These are phyloP conservation scores for Oligia latruncula DNA, from an alignment of 2,888 invertebrate species.

Conservation along the genomic window DNA sequence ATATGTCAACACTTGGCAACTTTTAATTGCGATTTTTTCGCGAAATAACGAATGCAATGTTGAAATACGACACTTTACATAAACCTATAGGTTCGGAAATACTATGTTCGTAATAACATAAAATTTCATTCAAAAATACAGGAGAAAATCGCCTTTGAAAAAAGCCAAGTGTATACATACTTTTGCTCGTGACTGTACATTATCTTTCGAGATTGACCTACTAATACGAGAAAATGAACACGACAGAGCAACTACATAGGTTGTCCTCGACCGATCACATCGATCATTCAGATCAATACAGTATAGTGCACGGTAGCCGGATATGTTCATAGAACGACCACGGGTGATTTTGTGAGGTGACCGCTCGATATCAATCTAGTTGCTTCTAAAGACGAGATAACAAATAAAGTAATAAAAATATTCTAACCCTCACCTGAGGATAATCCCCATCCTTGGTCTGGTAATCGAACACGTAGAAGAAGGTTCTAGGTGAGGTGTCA, in stretches of 20 bases:
- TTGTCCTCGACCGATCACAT: background rate
- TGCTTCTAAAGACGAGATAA: background rate
- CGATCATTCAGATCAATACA: background rate
- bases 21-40: no score
- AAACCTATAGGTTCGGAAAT: no score
- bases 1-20: no score
- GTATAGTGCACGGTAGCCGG: no score
- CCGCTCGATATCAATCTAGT: background rate
- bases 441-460: slow-evolving; percentile 97
- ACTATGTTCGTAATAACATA: no score
- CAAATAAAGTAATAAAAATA: slow-evolving; percentile 38
- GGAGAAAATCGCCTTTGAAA: no score
- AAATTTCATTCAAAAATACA: no score
- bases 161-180: no score
- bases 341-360: background rate
- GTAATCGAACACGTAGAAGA: slow-evolving; percentile 97
- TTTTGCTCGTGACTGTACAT: no score
- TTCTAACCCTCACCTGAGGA: slow-evolving; percentile 92
- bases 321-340: background rate
- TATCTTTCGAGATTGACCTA: background rate
- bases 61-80: no score
- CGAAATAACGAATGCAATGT: no score
- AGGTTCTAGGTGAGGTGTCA: slow-evolving; percentile 93
- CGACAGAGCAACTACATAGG: no score
- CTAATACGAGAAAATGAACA: background rate